Base-by-base conservation (phyloP, 2,113 vertebrate species). In the Brachyhypopomus occidentalis region DNA sequence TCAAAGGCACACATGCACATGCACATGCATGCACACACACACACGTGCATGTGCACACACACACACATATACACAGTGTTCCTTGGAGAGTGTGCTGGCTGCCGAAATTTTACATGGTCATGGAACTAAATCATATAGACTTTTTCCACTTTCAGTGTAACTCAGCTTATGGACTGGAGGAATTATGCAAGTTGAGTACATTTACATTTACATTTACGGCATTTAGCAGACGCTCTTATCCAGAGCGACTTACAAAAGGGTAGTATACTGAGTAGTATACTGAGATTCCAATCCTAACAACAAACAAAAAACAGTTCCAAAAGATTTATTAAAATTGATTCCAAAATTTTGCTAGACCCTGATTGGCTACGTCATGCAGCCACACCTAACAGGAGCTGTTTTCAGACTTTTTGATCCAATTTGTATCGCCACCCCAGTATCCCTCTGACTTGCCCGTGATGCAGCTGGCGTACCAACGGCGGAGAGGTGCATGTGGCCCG, bases 1-100 rank as follows among this genome's bases (percentile, higher is more conserved):
- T 92, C 89, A 92, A 89, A 90, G 86, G 83, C 83, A 75, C 88
- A 20, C 36, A 30, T 30, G 41, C 63, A 38, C 36, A 48, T 38
- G 6, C 71, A 72, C 64, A 82, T 63, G 62, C 76, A 27, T 70
- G 25, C 66, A 41, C 67, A 79, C 80, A 80, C 77, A 83, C 30
- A 79, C 88, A 81, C 66, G 25, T 48, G 63, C 56, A 81, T 27
- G 73, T 30, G 12, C 52, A 69, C 64, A 80, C 82, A 80, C 74
- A 82, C 27, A 79, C 88, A 30, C 30, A 30, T 3, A 30, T 3
- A 30, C 30, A 30, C 30, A 30, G 30, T 30, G 30, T 30, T 1
- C 30, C 30, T 30, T 30, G 30, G 30, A 30, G 30, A 30, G 30
- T 30, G 30, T 30, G 30, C n/a, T n/a, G n/a, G n/a, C n/a, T n/a